Evolutionary conservation across 2,888 invertebrate species (phyloP).

Genomic region (Trypoxylon attenuatum): DNA sequence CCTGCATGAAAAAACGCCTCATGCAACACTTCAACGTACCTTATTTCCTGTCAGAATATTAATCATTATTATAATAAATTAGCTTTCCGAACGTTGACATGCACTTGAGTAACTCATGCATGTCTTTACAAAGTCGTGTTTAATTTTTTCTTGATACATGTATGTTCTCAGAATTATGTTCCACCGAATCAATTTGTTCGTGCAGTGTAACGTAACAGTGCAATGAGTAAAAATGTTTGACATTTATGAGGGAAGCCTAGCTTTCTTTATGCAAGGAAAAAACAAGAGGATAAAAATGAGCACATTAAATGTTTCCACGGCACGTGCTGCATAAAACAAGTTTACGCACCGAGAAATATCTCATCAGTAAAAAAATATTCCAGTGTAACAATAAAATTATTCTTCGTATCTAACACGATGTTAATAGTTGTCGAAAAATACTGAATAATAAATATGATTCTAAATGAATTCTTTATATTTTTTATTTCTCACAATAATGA

Average conservation of each 20-base stretch:
- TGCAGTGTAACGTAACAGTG: too few relatives aligned
- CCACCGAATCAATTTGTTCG: too few relatives aligned
- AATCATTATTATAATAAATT: too few relatives aligned
- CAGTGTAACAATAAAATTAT: background rate
- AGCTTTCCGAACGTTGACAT: too few relatives aligned
- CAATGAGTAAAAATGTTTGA: constrained; percentile 17
- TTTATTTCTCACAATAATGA: too few relatives aligned
- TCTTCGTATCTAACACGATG: background rate
- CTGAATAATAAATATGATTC: background rate
- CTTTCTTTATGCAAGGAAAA: constrained; percentile 29
- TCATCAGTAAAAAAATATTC: background rate
- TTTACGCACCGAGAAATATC: constrained; percentile 24
- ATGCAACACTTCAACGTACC: too few relatives aligned
- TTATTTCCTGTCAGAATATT: too few relatives aligned
- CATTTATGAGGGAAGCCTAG: constrained; percentile 12
- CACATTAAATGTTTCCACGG: constrained; percentile 27
- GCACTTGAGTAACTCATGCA: too few relatives aligned
- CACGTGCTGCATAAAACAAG: constrained; percentile 39
- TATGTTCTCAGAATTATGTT: too few relatives aligned
- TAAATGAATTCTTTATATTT: background rate
- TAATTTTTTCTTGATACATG: too few relatives aligned
- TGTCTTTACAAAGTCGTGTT: too few relatives aligned
- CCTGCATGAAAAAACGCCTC: background rate
- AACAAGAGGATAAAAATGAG: too few relatives aligned
- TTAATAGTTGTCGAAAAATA: background rate